phyloP scores from a whole-genome alignment of 2,888 invertebrate species.

The Stenchaetothrips biformis region DNA sequence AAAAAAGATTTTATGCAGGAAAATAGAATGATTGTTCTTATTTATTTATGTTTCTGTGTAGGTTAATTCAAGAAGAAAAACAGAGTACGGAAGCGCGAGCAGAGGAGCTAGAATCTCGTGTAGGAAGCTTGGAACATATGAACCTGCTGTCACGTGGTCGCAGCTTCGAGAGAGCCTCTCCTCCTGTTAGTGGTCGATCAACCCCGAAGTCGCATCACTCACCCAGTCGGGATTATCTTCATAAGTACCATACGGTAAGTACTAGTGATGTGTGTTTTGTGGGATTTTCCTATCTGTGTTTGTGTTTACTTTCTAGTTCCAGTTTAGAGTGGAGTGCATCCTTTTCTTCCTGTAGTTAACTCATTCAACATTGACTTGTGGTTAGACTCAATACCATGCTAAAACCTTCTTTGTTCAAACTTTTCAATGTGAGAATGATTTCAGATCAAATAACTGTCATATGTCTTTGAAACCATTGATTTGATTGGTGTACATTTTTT shows the following conservation, averaged over 20 bases:
- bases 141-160: constrained; percentile 72
- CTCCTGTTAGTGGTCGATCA: constrained; percentile 84
- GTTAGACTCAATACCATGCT: no score
- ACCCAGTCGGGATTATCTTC: constrained; percentile 76
- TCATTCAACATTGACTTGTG: no score
- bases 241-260: constrained; percentile 95
- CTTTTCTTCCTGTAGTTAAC: constrained; percentile 25
- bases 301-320: neutral
- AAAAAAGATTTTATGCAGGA: no score
- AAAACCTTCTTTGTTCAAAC: no score
- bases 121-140: constrained; percentile 93
- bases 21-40: constrained; percentile 23
- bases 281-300: constrained; percentile 27
- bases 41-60: constrained; percentile 27
- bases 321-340: constrained; percentile 27
- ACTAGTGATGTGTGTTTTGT: neutral
- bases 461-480: no score
- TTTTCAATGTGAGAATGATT: no score
- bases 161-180: constrained; percentile 66
- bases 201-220: constrained; percentile 75
- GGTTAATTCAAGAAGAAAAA: constrained; percentile 86
- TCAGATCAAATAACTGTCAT: no score
- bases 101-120: constrained; percentile 93
- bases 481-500: no score
- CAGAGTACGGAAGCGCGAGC: constrained; percentile 94